phyloP scores from a whole-genome alignment of 2,888 invertebrate species.

The Uropetala carovei region DNA sequence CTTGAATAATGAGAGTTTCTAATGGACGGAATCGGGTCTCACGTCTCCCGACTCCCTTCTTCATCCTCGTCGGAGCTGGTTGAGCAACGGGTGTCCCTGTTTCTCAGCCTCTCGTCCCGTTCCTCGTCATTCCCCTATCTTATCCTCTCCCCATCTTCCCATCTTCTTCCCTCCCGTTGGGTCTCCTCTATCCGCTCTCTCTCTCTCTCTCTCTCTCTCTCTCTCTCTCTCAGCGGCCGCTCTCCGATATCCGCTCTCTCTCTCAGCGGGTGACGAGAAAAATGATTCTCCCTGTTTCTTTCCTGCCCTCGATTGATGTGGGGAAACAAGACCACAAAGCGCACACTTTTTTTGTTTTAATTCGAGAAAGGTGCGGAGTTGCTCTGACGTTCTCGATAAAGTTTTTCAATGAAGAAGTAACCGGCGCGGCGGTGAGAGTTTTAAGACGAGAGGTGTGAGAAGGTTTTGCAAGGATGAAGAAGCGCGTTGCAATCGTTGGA shows the following conservation, averaged over 20 bases:
- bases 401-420: not conserved
- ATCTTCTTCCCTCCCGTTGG: too few relatives aligned
- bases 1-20: not conserved
- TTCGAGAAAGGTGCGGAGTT: not conserved
- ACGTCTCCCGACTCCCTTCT: not conserved
- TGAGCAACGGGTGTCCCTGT: not conserved
- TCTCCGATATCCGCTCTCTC: too few relatives aligned
- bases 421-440: not conserved
- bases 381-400: not conserved
- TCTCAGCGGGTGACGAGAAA: too few relatives aligned
- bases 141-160: too few relatives aligned
- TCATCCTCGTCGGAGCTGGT: not conserved
- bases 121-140: too few relatives aligned
- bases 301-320: too few relatives aligned
- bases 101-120: not conserved
- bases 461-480: constrained; percentile 20
- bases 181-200: too few relatives aligned
- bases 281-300: too few relatives aligned
- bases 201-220: too few relatives aligned
- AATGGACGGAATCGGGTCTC: not conserved
- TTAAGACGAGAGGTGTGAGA: not conserved
- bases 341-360: too few relatives aligned
- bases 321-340: too few relatives aligned
- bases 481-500: not conserved
- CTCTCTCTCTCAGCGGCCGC: too few relatives aligned